Base-by-base conservation (phyloP, 2,113 vertebrate species). In the Apus apus region DNA sequence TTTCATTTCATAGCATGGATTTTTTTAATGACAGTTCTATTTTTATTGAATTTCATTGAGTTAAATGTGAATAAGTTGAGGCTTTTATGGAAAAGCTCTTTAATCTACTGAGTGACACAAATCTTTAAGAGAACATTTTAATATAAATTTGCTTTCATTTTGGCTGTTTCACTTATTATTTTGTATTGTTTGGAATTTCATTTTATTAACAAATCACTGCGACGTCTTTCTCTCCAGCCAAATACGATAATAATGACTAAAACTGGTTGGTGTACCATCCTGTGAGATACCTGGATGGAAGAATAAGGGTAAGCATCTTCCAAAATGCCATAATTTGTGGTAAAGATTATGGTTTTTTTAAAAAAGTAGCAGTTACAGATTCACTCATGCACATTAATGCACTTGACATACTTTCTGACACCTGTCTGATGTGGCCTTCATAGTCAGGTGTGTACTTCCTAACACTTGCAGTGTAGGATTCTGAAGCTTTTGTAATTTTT, bases 231-330 rank as follows among this genome's bases (percentile, higher is more conserved):
- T 94, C 43, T 54, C 36, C 50, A 71, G 80, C 54, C 74, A 81
- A 61, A 88, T 91, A 85, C 94, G 94, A 19, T 85, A 95, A 62
- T 87, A 89, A 70, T 74, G 27, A 67, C 54, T 83, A 50, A 91
- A 89, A 79, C n/a, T 68, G 64, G 60, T 66, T 84, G 43, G 40
- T 77, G 34, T 38, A 65, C 85, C 79, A 64, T 86, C 34, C 53
- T 81, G n/a, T 70, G 85, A 76, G 53, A 18, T 86, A 67, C n/a
- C 46, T 50, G 83, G 46, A 40, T 87, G 40, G 79, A 90, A 91
- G 51, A 79, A 60, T 75, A 76, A 76, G 90, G 53, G 62, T 88
- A 82, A 88, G 87, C 1, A 0, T 93, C 84, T 93, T 70, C 70
- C 48, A 60, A 81, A 85, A 66, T 56, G 61, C 22, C 1, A 7